Base-by-base conservation (phyloP, 1,140 invertebrate species). In the Drosophila seguyi region DNA sequence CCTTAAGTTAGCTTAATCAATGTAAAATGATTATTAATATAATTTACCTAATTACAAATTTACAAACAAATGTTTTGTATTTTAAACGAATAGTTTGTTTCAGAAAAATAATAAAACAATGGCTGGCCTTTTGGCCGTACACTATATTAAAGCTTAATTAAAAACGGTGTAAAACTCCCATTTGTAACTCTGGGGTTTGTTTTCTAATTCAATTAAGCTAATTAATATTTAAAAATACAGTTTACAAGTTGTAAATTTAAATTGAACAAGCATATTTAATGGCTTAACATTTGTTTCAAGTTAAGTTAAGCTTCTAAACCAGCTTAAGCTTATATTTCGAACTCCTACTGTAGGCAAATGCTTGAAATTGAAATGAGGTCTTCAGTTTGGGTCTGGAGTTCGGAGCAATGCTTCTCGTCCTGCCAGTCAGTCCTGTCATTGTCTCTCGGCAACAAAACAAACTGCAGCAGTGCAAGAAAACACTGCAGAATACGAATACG, bases 401-500 rank as follows among this genome's bases (percentile, higher is more conserved):
- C 47, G n/a, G 45, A 55, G 52, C 31, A 16, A 36, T 55, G 34
- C 34, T 39, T 38, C 57, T 65, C 53, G 52, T 55, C 52, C 52
- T 55, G 52, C 39, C 59, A 39, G 47, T 53, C 45, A 16, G 52
- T 68, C 45, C 65, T 47, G 61, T 68, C 55, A 76, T 76, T 76
- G 74, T 76, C 61, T 55, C 56, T 56, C 55, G 58, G 47, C 66
- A 78, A 71, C 75, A 78, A 78, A 78, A 78, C 75, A 71, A 63
- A 79, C 58, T 78, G 66, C 66, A 72, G 39, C 75, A 48, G 75
- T 69, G 58, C 75, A 78, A 78, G 75, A 71, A 77, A 78, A 78
- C 75, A 76, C 61, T 69, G 69, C 63, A 69, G 69, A 80, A 34
- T 60, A 62, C 77, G 56, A 80, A 79, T 61, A 44, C 57, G 57